Evolutionary conservation across 2,797 vertebrate genomes (phyloP), one percentile per base, ranked within the genome.

Genomic region (Aplochiton taeniatus): DNA sequence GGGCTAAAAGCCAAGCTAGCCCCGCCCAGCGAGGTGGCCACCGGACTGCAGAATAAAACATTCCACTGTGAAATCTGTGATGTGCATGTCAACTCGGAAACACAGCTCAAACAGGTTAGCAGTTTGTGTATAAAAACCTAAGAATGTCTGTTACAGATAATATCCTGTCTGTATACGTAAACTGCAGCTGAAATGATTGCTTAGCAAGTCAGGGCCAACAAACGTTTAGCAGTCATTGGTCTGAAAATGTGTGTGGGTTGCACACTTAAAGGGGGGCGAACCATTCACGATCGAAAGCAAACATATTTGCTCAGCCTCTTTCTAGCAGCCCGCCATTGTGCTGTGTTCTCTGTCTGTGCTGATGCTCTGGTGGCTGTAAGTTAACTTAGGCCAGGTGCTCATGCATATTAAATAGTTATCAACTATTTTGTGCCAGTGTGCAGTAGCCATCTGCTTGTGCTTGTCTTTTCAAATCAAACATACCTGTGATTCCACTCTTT

Each of bases 41-140:
- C 95, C 1, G 98, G 96, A 79, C 91, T 99, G 65, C 97, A 99
- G 89, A 98, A 99, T 87, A 99, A 97, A 85, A 99, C 95, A 0
- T 99, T 99, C 90, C 96, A 97, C 93, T 99, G 98, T 91, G 95
- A 99, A 93, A 97, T 95, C 87, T 99, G 98, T 58, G 93, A 98
- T 51, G 98, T 99, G 76, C 96, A 96, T 0, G 96, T 99, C 77
- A 99, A 99, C 88, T 99, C 98, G 3, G 98, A 99, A 91, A 98
- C 96, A 70, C 98, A 99, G 8, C 96, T 99, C 69, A 99, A 99
- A 79, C 97, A 99, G 96, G 98, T 93, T 13, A 66, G 65, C 8
- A n/a, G 17, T 56, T 17, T 43, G 2, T 31, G 31, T 31, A 31
- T 31, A 31, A 6, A 31, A 31, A 31, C 6, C 31, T n/a, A n/a